Evolutionary conservation across 2,113 vertebrate species (phyloP), one percentile per base, ranked within the genome.

Genomic region (Pogona vitticeps): DNA sequence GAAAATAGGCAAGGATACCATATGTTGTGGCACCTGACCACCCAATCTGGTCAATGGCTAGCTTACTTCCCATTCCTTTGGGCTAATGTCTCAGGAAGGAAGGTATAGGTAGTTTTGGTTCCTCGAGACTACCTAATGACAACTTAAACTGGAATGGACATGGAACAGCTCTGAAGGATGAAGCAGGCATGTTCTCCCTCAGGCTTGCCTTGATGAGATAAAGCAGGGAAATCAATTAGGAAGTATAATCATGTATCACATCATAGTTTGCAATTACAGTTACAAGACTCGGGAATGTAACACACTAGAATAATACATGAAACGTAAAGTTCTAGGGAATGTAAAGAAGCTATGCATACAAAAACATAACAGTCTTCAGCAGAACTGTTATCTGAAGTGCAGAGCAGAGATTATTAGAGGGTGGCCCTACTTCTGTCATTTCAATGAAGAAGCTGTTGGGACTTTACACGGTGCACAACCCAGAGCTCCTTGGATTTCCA

Each of bases 171-270:
- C 59, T 67, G 21, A 56, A 33, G 23, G n/a, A 73, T 82, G 89
- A 86, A 73, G 38, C 15, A 0, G 88, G 59, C 46, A 76, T 36
- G 9, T 23, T 71, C 46, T 82, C 42, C 87, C 65, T 84, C 38
- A 65, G 56, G 79, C 15, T 68, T 56, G 18, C 0, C n/a, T 20
- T 83, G 72, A 88, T 79, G 59, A 86, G 85, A 92, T 46, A 91
- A 95, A 88, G 81, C 87, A 94, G 89, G 88, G 94, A 94, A 91
- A 82, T 85, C 91, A 93, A 95, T 95, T 92, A 93, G 88, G 82
- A 90, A 88, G 85, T 90, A 88, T 82, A 86, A 89, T 92, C 86
- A 82, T 73, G 88, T 73, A 92, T 94, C 93, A 91, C 76, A 33
- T 89, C 90, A 28, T 84, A 91, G 92, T 89, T 88, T 90, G 91